phyloP scores from a whole-genome alignment of 2,888 invertebrate genomes.

The Eulithis testata region DNA sequence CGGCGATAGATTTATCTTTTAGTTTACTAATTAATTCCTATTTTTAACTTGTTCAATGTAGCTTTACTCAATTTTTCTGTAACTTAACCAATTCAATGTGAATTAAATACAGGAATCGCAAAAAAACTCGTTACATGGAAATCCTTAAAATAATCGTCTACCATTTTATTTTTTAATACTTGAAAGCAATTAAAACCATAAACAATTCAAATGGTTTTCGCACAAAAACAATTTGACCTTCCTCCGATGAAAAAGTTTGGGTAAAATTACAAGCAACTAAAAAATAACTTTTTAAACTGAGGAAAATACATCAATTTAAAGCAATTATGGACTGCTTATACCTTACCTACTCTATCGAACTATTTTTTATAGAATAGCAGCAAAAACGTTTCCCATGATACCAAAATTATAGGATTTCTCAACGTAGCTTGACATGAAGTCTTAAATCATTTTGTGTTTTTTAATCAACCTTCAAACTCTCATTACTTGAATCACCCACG shows the following conservation, averaged over 20 bases:
- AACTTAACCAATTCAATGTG: too few relatives aligned
- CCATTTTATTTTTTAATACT: background rate
- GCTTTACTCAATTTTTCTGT: too few relatives aligned
- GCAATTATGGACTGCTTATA: too few relatives aligned
- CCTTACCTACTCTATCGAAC: too few relatives aligned
- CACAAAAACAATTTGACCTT: constrained; percentile 1
- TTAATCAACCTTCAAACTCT: constrained; percentile 58
- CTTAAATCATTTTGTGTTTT: constrained; percentile 20
- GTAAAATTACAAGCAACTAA: too few relatives aligned
- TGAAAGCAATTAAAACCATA: constrained; percentile 1
- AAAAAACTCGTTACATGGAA: background rate
- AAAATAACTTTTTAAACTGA: too few relatives aligned
- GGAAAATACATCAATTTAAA: too few relatives aligned
- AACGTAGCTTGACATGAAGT: background rate
- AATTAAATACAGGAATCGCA: background rate
- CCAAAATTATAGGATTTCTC: background rate
- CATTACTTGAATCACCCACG: constrained; percentile 53
- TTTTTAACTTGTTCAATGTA: too few relatives aligned
- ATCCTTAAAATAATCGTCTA: background rate
- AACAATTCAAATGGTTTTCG: background rate
- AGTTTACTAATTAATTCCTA: too few relatives aligned
- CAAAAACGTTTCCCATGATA: too few relatives aligned
- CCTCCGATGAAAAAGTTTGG: background rate
- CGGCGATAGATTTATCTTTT: too few relatives aligned
- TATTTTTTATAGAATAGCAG: too few relatives aligned